These are phyloP conservation scores for Etheostoma cragini DNA, from an alignment of 2,113 vertebrate genomes.

Conservation along the genomic window DNA sequence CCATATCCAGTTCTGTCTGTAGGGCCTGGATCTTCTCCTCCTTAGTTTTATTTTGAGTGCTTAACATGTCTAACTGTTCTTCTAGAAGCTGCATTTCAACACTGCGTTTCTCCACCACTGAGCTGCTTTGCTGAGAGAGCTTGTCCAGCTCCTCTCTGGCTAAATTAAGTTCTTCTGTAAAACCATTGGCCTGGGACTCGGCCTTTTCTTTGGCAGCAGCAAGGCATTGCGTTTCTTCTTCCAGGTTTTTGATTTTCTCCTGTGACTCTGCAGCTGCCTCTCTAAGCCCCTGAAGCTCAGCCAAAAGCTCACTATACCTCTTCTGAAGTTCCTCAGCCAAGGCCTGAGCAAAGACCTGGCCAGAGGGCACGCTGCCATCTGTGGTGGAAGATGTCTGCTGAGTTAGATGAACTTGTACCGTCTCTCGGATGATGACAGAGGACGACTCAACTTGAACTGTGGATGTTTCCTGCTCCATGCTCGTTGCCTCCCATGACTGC, in stretches of 20 bases:
- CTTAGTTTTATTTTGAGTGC: constrained; percentile 83
- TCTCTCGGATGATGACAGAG: constrained; percentile 79
- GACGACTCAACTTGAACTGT: constrained; percentile 76
- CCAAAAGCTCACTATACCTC: constrained; percentile 80
- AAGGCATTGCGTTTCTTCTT: constrained; percentile 68
- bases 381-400: constrained; percentile 59
- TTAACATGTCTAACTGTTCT: constrained; percentile 89
- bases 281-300: constrained; percentile 84
- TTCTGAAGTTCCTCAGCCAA: constrained; percentile 83
- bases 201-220: constrained; percentile 82
- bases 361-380: constrained; percentile 29
- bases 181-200: constrained; percentile 64
- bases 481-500: constrained; percentile 82
- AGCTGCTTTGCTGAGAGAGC: constrained; percentile 79
- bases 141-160: constrained; percentile 76
- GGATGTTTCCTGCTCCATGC: constrained; percentile 75
- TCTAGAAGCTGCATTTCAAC: constrained; percentile 81
- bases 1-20: constrained; percentile 86
- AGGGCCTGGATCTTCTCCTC: constrained; percentile 89
- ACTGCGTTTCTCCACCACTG: constrained; percentile 76
- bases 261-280: constrained; percentile 81
- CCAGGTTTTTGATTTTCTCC: constrained; percentile 76
- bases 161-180: constrained; percentile 79
- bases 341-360: constrained; percentile 78
- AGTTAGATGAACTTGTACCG: constrained; percentile 69